Evolutionary conservation across 37 sponge, comb jelly and placozoan genomes (phyloP), one percentile per base, ranked within the genome.

Genomic region (Haliclona indistincta): DNA sequence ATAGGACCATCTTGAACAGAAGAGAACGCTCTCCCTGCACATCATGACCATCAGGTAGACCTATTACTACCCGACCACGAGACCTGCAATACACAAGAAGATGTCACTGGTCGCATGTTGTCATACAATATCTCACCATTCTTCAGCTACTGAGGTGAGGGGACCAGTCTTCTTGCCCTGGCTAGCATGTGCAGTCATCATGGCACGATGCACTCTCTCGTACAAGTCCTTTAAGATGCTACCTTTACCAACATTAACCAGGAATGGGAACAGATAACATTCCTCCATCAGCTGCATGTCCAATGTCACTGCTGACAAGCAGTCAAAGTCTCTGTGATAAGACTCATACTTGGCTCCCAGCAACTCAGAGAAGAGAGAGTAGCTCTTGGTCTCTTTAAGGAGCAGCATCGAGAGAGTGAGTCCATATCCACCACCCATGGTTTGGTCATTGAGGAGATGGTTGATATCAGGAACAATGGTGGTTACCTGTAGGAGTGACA

Each of bases 401-500:
- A 87, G 44, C 33, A 75, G 70, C 39, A 75, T 54, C n/a, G 64
- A 60, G 8, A 87, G 70, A 11, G 70, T 65, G n/a, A 87, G 41
- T 4, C 76, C 76, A 69, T 87, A 83, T 15, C 88, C 88, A 3
- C 88, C 88, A 17, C 88, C 88, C 68, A 56, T 68, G 7, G 28
- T 26, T 25, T 53, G 5, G 67, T 87, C 88, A 64, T 81, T 77
- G 28, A 87, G 53, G n/a, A 87, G 35, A 32, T 49, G 20, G 63
- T 87, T 87, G 34, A 87, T 38, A 8, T 87, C 73, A n/a, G 30
- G 26, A 6, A 76, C 0, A 19, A 81, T 38, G 3, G 71, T 37
- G n/a, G 4, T 47, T n/a, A 84, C 41, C 85, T 84, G 65, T 17
- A 71, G 53, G 43, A 39, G 26, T 26, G n/a, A 58, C 28, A 58